Evolutionary conservation across 1,140 invertebrate genomes (phyloP).

Genomic region (Euwallacea fornicatus): DNA sequence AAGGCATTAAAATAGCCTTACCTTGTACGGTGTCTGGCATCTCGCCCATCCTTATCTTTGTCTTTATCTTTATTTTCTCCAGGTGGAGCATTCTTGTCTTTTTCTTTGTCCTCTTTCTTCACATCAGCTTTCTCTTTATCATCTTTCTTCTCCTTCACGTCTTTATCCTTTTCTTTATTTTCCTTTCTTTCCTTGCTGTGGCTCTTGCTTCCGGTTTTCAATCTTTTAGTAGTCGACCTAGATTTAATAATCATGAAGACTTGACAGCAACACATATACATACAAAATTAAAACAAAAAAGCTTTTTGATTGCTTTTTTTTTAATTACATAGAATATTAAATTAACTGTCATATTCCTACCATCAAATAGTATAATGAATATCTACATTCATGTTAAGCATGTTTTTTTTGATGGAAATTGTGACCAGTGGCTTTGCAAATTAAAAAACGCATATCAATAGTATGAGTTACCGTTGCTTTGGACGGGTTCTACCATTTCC

Average conservation of each 20-base stretch:
- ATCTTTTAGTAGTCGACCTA: conserved; percentile 48
- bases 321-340: no score
- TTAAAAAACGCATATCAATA: background rate
- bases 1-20: no score
- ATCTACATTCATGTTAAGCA: background rate
- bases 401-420: background rate
- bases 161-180: conserved; percentile 58
- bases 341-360: no score
- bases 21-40: conserved; percentile 60
- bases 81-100: conserved; percentile 55
- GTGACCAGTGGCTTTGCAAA: background rate
- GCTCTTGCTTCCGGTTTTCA: conserved; percentile 54
- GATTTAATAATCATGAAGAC: conserved; percentile 37
- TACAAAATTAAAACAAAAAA: no score
- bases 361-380: no score
- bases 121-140: conserved; percentile 53
- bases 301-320: no score
- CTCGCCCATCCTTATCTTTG: conserved; percentile 60
- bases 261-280: no score
- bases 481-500: conserved; percentile 61
- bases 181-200: conserved; percentile 54
- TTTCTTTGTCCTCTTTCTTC: conserved; percentile 59
- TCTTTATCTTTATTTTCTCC: conserved; percentile 56
- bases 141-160: conserved; percentile 58
- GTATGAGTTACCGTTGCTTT: conserved; percentile 59